Evolutionary conservation across 2,888 invertebrate species (phyloP).

Genomic region (Meloe dianella): DNA sequence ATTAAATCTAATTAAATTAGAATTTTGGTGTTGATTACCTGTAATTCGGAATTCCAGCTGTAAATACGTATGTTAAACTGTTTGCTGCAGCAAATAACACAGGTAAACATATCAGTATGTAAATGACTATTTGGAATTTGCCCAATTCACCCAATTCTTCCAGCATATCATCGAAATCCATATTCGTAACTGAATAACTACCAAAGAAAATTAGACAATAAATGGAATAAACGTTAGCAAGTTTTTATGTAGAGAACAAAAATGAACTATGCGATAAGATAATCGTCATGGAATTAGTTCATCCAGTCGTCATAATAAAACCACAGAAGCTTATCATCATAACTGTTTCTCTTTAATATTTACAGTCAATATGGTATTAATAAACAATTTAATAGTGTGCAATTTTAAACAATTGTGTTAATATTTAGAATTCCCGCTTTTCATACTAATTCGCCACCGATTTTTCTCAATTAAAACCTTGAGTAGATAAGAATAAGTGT

Average conservation of each 20-base stretch:
- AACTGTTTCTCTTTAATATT: background rate
- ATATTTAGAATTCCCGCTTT: no score
- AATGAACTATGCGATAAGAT: background rate
- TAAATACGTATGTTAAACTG: conserved; percentile 68
- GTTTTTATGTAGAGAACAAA: background rate
- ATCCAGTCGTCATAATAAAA: background rate
- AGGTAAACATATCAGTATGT: conserved; percentile 65
- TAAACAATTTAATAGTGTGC: no score
- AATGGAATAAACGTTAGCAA: background rate
- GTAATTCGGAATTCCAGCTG: conserved; percentile 66
- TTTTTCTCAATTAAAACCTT: no score
- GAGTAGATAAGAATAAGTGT: no score
- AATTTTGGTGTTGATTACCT: conserved; percentile 55
- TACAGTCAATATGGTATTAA: background rate
- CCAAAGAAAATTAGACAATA: background rate
- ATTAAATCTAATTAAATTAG: background rate
- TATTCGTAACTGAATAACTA: conserved; percentile 35
- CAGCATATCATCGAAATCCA: conserved; percentile 69
- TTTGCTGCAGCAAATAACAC: conserved; percentile 67
- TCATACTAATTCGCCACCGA: no score
- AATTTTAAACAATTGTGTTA: no score
- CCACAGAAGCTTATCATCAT: background rate
- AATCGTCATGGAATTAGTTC: background rate
- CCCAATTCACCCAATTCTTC: conserved; percentile 68
- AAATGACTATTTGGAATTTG: conserved; percentile 64